phyloP scores from a whole-genome alignment of 2,113 vertebrate species.

The Oriolus oriolus region DNA sequence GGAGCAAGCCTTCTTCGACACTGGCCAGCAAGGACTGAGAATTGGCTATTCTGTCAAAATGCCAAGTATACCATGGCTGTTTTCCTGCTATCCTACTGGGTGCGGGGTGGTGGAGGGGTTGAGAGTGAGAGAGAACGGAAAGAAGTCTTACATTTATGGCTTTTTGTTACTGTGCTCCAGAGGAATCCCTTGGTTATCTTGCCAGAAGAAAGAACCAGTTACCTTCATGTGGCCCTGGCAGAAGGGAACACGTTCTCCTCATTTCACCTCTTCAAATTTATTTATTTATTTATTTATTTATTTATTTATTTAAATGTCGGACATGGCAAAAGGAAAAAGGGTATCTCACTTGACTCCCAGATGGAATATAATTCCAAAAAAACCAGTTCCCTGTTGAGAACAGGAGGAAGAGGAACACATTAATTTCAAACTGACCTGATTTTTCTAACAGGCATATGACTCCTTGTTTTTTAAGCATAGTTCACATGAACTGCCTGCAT shows the following conservation, averaged over 20 bases:
- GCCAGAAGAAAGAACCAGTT: background rate
- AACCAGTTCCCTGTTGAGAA: background rate
- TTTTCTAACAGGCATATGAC: background rate
- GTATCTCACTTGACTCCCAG: background rate
- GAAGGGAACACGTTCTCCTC: background rate
- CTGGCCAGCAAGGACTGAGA: background rate
- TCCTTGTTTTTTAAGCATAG: background rate
- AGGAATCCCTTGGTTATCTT: background rate
- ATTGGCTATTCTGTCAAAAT: background rate
- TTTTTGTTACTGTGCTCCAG: background rate
- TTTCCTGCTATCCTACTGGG: background rate
- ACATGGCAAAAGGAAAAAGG: background rate
- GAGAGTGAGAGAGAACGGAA: background rate
- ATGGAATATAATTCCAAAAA: background rate
- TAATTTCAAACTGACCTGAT: background rate
- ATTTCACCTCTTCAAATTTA: background rate
- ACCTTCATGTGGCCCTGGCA: background rate
- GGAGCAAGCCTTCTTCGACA: background rate
- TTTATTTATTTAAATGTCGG: background rate
- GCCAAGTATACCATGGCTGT: background rate
- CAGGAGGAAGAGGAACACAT: background rate
- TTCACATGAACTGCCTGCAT: background rate
- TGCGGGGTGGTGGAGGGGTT: background rate
- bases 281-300: background rate
- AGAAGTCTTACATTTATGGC: background rate